Percentiles rank a stretch among this genome's conserved stretches.
These are phyloP conservation scores for Brachypodius melanocephalos DNA, from an alignment of 2,113 vertebrate species.

Conservation along the genomic window DNA sequence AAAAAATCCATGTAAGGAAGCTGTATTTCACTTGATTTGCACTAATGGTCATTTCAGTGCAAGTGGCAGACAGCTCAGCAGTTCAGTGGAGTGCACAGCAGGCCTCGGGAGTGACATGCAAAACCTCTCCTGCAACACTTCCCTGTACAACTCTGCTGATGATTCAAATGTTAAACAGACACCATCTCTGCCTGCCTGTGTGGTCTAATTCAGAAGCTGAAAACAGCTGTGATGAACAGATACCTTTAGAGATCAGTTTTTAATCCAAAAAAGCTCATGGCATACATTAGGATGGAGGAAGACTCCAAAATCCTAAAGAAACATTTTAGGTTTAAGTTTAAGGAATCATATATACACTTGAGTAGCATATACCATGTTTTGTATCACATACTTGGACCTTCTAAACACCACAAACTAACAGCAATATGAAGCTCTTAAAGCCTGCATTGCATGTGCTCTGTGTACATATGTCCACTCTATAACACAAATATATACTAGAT, in stretches of 20 bases:
- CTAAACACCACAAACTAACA: background rate
- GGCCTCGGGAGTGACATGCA: accelerated
- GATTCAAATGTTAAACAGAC: background rate
- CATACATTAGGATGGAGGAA: background rate
- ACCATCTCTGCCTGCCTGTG: background rate
- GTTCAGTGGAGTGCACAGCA: background rate
- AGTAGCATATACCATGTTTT: background rate
- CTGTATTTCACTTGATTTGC: background rate
- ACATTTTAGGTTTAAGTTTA: background rate
- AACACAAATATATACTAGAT: background rate
- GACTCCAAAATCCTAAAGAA: background rate
- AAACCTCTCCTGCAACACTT: background rate
- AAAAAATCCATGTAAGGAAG: background rate
- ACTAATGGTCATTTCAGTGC: background rate
- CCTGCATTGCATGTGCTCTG: background rate
- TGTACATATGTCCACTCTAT: accelerated
- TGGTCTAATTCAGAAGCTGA: background rate
- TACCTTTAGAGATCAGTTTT: background rate
- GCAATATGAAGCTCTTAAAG: background rate
- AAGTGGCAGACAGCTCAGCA: background rate
- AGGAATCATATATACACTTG: background rate
- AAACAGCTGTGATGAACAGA: background rate
- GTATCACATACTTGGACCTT: background rate
- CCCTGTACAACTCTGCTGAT: background rate
- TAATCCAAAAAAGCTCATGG: background rate